Conservation (phyloP, 2,797 vertebrate species). For the Hyperoplus immaculatus region DNA sequence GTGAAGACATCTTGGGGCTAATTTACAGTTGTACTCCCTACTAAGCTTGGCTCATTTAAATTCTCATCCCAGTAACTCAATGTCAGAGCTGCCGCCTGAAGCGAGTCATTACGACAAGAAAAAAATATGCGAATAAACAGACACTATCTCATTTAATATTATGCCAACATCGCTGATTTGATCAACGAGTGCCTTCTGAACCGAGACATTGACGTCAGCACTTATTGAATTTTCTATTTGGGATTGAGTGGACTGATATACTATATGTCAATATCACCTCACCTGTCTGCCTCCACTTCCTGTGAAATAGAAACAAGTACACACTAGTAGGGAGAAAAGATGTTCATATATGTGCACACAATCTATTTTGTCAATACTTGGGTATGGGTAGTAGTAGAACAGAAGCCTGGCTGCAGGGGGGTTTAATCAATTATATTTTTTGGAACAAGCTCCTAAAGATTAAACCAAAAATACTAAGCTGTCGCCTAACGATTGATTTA, state of each 20-base stretch:
- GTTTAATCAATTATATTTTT: neutral
- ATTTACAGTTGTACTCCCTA: slow-evolving; percentile 5
- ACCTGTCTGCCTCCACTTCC: slow-evolving; percentile 32
- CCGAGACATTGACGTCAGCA: slow-evolving; percentile 59
- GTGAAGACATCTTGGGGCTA: slow-evolving; percentile 21
- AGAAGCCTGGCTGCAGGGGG: neutral
- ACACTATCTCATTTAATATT: slow-evolving; percentile 23
- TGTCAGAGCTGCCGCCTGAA: slow-evolving; percentile 35
- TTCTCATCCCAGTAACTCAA: slow-evolving; percentile 16
- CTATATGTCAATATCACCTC: slow-evolving; percentile 20
- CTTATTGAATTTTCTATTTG: slow-evolving; percentile 52
- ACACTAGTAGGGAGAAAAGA: neutral
- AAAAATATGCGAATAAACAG: slow-evolving; percentile 10
- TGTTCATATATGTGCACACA: neutral
- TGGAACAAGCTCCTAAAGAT: neutral
- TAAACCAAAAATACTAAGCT: neutral
- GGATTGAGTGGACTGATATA: slow-evolving; percentile 43
- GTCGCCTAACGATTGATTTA: slow-evolving; percentile 1
- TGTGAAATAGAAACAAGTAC: slow-evolving; percentile 35
- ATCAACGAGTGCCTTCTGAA: slow-evolving; percentile 49
- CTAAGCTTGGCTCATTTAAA: slow-evolving; percentile 25
- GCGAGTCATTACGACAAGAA: slow-evolving; percentile 42
- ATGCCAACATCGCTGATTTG: slow-evolving; percentile 32
- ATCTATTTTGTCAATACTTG: neutral
- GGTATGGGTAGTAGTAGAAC: neutral